Evolutionary conservation across 2,113 vertebrate genomes (phyloP).

Genomic region (Carlito syrichta): DNA sequence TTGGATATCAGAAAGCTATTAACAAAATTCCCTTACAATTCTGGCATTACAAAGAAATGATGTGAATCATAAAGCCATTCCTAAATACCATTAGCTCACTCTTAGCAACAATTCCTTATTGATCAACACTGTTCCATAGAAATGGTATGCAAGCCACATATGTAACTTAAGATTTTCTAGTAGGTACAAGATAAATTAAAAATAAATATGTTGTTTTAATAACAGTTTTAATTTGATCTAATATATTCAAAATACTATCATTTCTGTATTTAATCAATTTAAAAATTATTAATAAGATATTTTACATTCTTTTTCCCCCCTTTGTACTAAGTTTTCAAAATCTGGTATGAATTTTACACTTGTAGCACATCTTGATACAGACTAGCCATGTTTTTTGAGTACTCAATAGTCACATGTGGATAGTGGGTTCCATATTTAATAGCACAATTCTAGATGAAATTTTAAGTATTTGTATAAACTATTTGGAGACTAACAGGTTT

Average conservation of each 20-base stretch:
- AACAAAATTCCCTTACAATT: neutral
- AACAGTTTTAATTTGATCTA: neutral
- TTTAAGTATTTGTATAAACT: neutral
- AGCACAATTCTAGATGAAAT: neutral
- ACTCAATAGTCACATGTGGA: neutral
- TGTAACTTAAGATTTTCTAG: neutral
- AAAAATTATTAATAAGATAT: neutral
- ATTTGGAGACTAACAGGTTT: neutral
- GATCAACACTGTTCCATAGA: neutral
- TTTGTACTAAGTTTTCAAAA: neutral
- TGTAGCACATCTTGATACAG: neutral
- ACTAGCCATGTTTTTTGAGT: neutral
- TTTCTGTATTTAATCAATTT: neutral
- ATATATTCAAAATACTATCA: neutral
- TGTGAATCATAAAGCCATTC: neutral
- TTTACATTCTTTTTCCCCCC: neutral
- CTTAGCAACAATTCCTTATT: neutral
- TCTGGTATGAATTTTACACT: neutral
- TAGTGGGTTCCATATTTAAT: neutral
- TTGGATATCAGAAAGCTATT: neutral
- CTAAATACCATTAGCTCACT: neutral
- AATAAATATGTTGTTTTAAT: neutral
- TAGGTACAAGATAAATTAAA: neutral
- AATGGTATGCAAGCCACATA: neutral
- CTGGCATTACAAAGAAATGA: neutral